Conservation (phyloP, 1,140 invertebrate species). For the Ooceraea biroi region DNA sequence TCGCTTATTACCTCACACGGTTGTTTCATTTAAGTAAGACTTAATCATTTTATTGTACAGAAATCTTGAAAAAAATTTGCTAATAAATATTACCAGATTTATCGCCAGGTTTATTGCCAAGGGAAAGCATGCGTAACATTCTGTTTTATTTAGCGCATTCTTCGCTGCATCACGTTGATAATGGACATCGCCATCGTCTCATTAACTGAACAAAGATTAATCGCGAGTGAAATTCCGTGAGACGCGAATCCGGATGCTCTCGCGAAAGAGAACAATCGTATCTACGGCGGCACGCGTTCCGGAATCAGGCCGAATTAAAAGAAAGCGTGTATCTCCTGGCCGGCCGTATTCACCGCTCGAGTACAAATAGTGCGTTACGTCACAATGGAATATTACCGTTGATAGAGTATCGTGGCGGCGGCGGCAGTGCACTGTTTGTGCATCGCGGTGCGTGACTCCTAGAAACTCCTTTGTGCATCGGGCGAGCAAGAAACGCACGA, state of each 20-base stretch:
- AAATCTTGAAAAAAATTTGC: neutral
- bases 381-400: conserved; percentile 48
- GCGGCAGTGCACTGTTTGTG: conserved; percentile 51
- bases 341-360: neutral
- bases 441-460: conserved; percentile 46
- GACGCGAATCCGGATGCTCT: neutral
- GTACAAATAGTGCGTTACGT: conserved; percentile 41
- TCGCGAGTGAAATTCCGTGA: neutral
- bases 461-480: conserved; percentile 58
- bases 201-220: neutral
- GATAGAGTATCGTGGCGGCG: conserved; percentile 33
- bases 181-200: neutral
- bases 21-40: neutral
- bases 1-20: neutral
- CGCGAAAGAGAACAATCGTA: neutral
- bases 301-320: conserved; percentile 3
- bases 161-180: neutral
- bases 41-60: neutral
- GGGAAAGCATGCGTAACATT: neutral
- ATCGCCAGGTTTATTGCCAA: neutral
- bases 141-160: neutral
- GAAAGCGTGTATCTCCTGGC: neutral
- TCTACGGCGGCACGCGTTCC: neutral
- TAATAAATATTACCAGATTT: conserved; percentile 14
- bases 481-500: conserved; percentile 1